These are phyloP conservation scores for Apteryx owenii DNA, from an alignment of 2,113 vertebrate species.

Conservation along the genomic window DNA sequence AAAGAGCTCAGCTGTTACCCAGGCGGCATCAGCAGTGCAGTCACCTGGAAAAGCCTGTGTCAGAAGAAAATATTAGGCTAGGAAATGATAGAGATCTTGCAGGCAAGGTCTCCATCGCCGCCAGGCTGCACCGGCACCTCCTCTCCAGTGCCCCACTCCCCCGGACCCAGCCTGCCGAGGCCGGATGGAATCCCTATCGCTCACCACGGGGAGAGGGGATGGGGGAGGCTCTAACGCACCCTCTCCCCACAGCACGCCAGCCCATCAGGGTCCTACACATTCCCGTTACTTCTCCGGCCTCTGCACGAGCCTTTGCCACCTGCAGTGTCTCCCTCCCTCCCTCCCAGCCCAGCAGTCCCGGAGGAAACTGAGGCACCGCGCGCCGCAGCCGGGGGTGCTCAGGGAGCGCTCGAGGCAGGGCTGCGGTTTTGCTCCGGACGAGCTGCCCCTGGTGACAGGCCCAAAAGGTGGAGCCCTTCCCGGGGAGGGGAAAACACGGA, in stretches of 20 bases:
- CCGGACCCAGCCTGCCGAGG: fast-evolving
- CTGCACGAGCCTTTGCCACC: too few relatives aligned
- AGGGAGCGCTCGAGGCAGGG: too few relatives aligned
- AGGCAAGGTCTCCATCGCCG: constrained; percentile 25
- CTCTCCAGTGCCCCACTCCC: fast-evolving
- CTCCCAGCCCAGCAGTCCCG: background rate
- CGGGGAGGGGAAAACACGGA: too few relatives aligned
- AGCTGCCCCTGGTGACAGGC: too few relatives aligned
- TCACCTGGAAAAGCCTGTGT: constrained; percentile 68
- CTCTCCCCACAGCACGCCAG: background rate
- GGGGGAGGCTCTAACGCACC: background rate
- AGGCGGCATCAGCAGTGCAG: constrained; percentile 63
- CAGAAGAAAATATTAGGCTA: constrained; percentile 4
- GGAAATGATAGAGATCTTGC: constrained; percentile 44
- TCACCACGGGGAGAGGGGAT: fast-evolving
- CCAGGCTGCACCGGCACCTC: background rate
- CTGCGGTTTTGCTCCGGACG: too few relatives aligned
- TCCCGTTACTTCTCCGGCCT: background rate
- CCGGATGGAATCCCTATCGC: fast-evolving
- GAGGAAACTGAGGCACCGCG: background rate
- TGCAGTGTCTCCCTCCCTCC: too few relatives aligned
- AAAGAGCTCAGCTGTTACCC: constrained; percentile 67
- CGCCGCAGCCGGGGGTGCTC: background rate
- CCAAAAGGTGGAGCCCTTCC: too few relatives aligned
- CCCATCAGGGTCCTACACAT: too few relatives aligned